These are phyloP conservation scores for Callionymus lyra DNA, from an alignment of 2,113 vertebrate genomes.

Conservation along the genomic window DNA sequence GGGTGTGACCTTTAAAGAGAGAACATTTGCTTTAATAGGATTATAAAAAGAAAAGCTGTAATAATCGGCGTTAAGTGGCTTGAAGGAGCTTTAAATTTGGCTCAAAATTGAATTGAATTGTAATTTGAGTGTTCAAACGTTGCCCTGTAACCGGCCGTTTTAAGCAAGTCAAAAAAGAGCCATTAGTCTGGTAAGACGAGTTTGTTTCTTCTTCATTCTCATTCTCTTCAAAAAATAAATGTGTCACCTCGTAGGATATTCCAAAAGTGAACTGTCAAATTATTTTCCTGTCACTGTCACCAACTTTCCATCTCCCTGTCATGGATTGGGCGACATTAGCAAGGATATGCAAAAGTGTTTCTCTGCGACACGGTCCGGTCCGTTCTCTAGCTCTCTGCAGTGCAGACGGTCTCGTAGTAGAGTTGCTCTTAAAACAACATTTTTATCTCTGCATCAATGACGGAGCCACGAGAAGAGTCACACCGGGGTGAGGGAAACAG, in stretches of 20 bases:
- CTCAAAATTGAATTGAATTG: no score
- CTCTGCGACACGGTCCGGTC: conserved; percentile 18
- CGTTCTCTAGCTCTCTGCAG: conserved; percentile 35
- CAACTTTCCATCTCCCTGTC: conserved; percentile 8
- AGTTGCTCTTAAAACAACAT: conserved; percentile 49
- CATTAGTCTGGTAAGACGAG: no score
- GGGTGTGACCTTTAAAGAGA: no score
- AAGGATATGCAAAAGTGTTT: conserved; percentile 12
- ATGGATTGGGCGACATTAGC: conserved; percentile 2
- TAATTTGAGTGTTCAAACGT: no score
- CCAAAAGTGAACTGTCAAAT: conserved; percentile 31
- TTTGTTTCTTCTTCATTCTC: no score
- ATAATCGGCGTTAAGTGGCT: no score
- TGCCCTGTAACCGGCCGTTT: no score
- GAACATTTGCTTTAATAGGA: no score
- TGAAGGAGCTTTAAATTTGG: no score
- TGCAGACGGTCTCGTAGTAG: conserved; percentile 53
- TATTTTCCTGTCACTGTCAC: conserved; percentile 7
- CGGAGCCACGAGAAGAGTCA: conserved; percentile 38
- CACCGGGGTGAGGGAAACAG: conserved; percentile 3
- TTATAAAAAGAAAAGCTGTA: no score
- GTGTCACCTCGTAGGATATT: conserved; percentile 10
- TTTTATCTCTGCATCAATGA: conserved; percentile 61
- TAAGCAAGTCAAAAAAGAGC: no score
- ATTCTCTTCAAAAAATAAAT: no score